Evolutionary conservation across 2,888 invertebrate genomes (phyloP).

Genomic region (Phengaris arion): DNA sequence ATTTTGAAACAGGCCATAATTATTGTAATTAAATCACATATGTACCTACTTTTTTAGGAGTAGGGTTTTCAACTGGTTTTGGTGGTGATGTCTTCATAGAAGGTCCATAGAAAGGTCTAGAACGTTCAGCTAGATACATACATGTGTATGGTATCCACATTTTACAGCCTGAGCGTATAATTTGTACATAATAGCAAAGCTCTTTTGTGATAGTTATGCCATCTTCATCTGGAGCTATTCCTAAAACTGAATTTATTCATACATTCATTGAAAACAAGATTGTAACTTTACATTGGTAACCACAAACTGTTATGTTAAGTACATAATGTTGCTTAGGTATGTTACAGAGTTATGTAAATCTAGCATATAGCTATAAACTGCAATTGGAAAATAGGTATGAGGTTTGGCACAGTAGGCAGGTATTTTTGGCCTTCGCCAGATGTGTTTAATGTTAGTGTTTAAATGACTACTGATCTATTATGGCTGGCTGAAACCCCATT

Average conservation of each 20-base stretch:
- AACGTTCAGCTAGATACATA: constrained; percentile 60
- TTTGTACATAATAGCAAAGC: constrained; percentile 68
- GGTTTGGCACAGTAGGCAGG: too few relatives aligned
- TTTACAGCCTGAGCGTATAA: constrained; percentile 52
- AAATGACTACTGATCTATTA: too few relatives aligned
- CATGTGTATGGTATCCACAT: constrained; percentile 70
- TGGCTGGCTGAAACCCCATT: too few relatives aligned
- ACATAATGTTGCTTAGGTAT: too few relatives aligned
- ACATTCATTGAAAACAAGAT: background rate
- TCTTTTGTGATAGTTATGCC: constrained; percentile 54
- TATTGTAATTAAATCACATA: too few relatives aligned
- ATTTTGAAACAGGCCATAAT: too few relatives aligned
- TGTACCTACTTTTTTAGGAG: constrained; percentile 55
- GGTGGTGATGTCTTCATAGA: constrained; percentile 44
- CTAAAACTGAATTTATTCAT: constrained; percentile 54
- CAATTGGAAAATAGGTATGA: too few relatives aligned
- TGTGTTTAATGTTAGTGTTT: too few relatives aligned
- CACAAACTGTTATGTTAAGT: too few relatives aligned
- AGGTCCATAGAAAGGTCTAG: constrained; percentile 69
- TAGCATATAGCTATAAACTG: too few relatives aligned
- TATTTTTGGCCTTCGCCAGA: too few relatives aligned
- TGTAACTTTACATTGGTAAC: background rate
- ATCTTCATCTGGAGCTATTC: constrained; percentile 57
- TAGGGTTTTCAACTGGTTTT: constrained; percentile 39
- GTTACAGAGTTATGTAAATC: too few relatives aligned